Base-by-base conservation (phyloP, 2,888 invertebrate genomes). In the Hydroisotoma schaefferi region DNA sequence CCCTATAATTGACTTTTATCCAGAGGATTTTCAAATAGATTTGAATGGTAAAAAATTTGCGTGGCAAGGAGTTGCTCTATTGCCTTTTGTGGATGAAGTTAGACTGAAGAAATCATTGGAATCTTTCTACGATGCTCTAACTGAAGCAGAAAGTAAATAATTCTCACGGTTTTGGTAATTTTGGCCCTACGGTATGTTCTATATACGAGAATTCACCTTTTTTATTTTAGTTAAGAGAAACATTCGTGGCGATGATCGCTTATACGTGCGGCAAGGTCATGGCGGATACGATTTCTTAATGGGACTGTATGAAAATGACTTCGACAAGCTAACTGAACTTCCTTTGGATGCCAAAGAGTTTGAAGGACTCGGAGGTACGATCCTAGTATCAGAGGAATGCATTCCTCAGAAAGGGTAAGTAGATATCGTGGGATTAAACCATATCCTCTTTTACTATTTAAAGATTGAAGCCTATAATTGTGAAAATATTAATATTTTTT, bases 11-110 rank as follows among this genome's bases (percentile, higher is more conserved):
- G 99, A 99, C 78, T 98, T 99, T 80, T 99, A 99, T 80, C 99
- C 99, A 0, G 87, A 85, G 75, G 94, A 99, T 77, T 99, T 99
- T 79, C 90, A 89, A 78, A 94, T 98, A 64, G 97, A 99, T 79
- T 80, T 99, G 69, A 99, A 99, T 79, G 99, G 99, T 29, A 99
- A 99, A 80, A 98, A 95, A 78, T 98, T 90, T 80, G 98, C 98
- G 51, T 99, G 99, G 99, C 97, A 98, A 80, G 98, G 99, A 46
- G 99, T 99, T 1, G 99, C 98, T 0, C 78, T 99, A 40, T 79
- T 99, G 65, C 99, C 99, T 5, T 99, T 99, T 78, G 98, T 99
- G 0, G 97, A 99, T 73, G 98, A 99, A 79, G 82, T 82, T 59
- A 79, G 99, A 61, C 81, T 97, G 55, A 88, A 90, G 75, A 85